Evolutionary conservation across 2,888 invertebrate genomes (phyloP).

Genomic region (Phoenoteleia sp.): DNA sequence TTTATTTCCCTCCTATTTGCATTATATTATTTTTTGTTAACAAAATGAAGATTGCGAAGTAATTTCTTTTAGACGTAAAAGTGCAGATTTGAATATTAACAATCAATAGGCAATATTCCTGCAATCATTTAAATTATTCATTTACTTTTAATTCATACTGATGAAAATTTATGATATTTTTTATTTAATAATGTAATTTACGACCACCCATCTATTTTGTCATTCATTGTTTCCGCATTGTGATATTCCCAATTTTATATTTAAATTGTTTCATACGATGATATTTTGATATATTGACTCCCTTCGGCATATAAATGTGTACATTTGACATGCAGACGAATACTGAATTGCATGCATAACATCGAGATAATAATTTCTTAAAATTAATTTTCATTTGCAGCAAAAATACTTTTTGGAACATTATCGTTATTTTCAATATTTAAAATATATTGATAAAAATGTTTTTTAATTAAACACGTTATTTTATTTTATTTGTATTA

Average conservation of each 20-base stretch:
- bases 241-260: conserved; percentile 43
- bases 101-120: not conserved
- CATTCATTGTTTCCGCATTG: conserved; percentile 42
- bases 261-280: conserved; percentile 47
- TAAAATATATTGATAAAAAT: too few relatives aligned
- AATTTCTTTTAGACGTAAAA: too few relatives aligned
- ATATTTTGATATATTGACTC: conserved; percentile 45
- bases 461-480: too few relatives aligned
- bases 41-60: too few relatives aligned
- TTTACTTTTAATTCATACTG: conserved; percentile 12
- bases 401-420: too few relatives aligned
- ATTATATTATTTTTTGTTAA: too few relatives aligned
- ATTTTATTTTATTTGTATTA: too few relatives aligned
- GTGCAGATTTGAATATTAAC: too few relatives aligned
- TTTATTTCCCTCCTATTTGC: too few relatives aligned
- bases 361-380: not conserved
- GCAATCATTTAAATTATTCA: conserved; percentile 12
- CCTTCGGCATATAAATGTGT: not conserved
- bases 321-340: not conserved
- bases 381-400: not conserved
- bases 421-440: too few relatives aligned
- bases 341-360: conserved; percentile 4
- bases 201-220: conserved; percentile 23
- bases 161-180: conserved; percentile 34
- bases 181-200: conserved; percentile 39